phyloP scores from a whole-genome alignment of 2,888 invertebrate species.

The Andrena chrysosceles region DNA sequence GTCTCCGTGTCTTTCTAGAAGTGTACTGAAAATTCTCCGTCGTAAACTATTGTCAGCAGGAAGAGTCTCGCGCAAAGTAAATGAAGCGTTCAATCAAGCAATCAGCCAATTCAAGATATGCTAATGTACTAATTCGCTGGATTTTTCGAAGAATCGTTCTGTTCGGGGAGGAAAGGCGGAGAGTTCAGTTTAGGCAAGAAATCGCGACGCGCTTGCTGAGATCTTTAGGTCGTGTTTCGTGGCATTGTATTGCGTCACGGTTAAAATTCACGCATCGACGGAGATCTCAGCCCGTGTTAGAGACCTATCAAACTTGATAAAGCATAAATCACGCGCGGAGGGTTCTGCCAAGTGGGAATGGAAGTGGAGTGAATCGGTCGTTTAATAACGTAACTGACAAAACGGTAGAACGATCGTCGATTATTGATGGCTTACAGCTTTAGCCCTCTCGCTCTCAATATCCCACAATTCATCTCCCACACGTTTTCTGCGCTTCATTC shows the following conservation, averaged over 20 bases:
- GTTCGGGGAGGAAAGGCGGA: neutral
- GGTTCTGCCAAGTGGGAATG: slow-evolving; percentile 70
- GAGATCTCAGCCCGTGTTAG: slow-evolving; percentile 66
- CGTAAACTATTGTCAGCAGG: neutral
- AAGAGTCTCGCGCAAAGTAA: neutral
- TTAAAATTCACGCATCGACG: slow-evolving; percentile 61
- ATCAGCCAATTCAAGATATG: neutral
- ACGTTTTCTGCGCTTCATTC: neutral
- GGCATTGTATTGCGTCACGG: slow-evolving; percentile 53
- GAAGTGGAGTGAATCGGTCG: slow-evolving; percentile 67
- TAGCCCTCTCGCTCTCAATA: neutral
- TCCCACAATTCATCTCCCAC: neutral
- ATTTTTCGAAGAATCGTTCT: neutral
- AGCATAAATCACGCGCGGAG: slow-evolving; percentile 68
- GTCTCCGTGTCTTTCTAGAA: too few relatives aligned
- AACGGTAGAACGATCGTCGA: slow-evolving; percentile 51
- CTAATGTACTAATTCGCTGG: neutral
- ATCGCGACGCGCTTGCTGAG: neutral
- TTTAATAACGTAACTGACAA: slow-evolving; percentile 66
- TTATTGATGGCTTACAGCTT: slow-evolving; percentile 41
- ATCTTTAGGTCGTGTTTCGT: slow-evolving; percentile 16
- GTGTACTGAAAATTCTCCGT: neutral
- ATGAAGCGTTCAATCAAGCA: neutral
- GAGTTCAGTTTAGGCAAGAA: neutral
- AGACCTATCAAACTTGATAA: slow-evolving; percentile 70